phyloP scores from a whole-genome alignment of 37 sponge, comb jelly and placozoan genomes.

The Cladorhizidae sp. region DNA sequence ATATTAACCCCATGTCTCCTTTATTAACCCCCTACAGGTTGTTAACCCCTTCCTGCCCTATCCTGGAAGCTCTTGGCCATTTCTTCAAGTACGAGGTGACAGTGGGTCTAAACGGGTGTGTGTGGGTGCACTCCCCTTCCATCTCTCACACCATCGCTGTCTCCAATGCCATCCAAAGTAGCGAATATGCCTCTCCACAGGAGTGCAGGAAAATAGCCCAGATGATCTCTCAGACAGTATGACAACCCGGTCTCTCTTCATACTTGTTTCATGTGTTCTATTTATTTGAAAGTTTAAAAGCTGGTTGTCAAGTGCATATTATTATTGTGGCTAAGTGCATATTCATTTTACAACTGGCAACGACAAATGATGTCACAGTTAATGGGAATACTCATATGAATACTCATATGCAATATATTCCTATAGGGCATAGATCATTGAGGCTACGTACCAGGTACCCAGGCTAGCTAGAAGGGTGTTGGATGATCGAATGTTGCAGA shows the following conservation, averaged over 20 bases:
- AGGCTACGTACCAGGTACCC: no score
- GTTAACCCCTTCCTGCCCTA: conserved; percentile 22
- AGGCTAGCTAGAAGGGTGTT: no score
- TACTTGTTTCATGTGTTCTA: no score
- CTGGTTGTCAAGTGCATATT: no score
- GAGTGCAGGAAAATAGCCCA: conserved; percentile 27
- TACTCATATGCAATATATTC: no score
- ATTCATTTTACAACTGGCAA: no score
- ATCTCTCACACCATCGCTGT: conserved; percentile 72
- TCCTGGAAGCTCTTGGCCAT: conserved; percentile 43
- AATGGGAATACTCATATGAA: no score
- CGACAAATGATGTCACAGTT: no score
- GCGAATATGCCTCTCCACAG: conserved; percentile 52
- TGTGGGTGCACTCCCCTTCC: conserved; percentile 79
- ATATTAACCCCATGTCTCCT: not conserved
- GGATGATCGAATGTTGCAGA: no score
- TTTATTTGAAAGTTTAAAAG: no score
- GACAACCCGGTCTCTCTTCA: not conserved
- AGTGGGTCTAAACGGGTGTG: conserved; percentile 93
- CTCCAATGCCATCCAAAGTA: conserved; percentile 48
- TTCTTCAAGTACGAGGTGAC: conserved; percentile 80
- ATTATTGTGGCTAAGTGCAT: no score
- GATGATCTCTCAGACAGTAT: not conserved
- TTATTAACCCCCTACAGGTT: conserved; percentile 36
- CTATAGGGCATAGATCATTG: no score